Evolutionary conservation across 2,797 vertebrate genomes (phyloP).

Genomic region (Australoheros facetus): DNA sequence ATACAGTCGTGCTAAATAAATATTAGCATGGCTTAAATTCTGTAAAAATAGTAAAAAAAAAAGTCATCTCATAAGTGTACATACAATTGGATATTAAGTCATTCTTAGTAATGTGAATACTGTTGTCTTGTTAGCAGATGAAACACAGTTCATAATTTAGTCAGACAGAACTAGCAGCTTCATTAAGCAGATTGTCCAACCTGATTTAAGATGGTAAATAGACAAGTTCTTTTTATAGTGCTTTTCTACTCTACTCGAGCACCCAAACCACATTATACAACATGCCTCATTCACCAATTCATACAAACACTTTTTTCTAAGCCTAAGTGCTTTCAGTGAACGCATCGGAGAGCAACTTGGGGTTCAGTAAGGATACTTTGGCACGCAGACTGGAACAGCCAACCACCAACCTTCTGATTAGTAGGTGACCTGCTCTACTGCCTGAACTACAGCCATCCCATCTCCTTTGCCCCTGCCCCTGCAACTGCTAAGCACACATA

Average conservation of each 20-base stretch:
- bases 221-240: too few relatives aligned
- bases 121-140: background rate
- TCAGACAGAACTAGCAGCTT: slow-evolving; percentile 6
- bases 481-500: background rate
- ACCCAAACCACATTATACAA: too few relatives aligned
- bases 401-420: too few relatives aligned
- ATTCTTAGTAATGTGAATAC: slow-evolving; percentile 5
- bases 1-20: background rate
- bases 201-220: background rate
- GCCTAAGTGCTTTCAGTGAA: too few relatives aligned
- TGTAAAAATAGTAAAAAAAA: background rate
- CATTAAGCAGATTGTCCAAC: background rate
- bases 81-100: slow-evolving; percentile 4
- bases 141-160: slow-evolving; percentile 32
- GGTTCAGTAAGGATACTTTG: too few relatives aligned
- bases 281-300: too few relatives aligned
- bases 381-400: too few relatives aligned
- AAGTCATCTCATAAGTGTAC: background rate
- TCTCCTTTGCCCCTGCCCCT: slow-evolving; percentile 13
- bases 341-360: too few relatives aligned
- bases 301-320: too few relatives aligned
- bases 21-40: background rate
- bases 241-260: too few relatives aligned
- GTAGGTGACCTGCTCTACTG: too few relatives aligned
- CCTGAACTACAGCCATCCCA: too few relatives aligned